Percentiles rank a stretch among this genome's conserved stretches.
Conservation (phyloP, 1,140 invertebrate species). For the Daktulosphaira vitifoliae region DNA sequence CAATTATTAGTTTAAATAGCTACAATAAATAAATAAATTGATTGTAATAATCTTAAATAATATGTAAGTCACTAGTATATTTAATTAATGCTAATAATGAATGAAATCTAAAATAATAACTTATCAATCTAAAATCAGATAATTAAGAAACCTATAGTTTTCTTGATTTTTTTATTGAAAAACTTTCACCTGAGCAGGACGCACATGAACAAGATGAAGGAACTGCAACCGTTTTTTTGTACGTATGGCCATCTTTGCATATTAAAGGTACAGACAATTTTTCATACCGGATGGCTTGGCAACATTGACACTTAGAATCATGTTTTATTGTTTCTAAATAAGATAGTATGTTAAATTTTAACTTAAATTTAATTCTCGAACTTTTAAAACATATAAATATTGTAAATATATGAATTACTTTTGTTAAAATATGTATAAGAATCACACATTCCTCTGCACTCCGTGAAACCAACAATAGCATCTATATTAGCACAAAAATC, state of each 20-base stretch:
- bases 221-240: constrained; percentile 46
- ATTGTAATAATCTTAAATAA: too few species aligned
- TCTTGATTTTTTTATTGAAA: constrained; percentile 20
- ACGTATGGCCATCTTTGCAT: constrained; percentile 49
- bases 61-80: too few species aligned
- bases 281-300: constrained; percentile 47
- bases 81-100: too few species aligned
- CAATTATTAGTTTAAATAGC: too few species aligned
- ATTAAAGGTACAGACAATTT: constrained; percentile 45
- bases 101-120: too few species aligned
- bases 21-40: too few species aligned
- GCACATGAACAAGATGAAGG: constrained; percentile 50
- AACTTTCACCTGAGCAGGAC: constrained; percentile 42
- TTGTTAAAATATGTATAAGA: constrained; percentile 56
- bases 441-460: constrained; percentile 57
- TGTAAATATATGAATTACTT: constrained; percentile 43
- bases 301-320: constrained; percentile 52
- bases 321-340: constrained; percentile 47
- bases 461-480: constrained; percentile 50
- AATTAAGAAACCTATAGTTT: constrained; percentile 5
- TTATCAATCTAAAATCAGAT: too few species aligned
- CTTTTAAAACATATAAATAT: neutral
- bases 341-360: too few species aligned
- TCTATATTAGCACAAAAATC: constrained; percentile 54
- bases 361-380: constrained; percentile 35